Evolutionary conservation across 2,888 invertebrate species (phyloP).

Genomic region (Taphrorychus bicolor): DNA sequence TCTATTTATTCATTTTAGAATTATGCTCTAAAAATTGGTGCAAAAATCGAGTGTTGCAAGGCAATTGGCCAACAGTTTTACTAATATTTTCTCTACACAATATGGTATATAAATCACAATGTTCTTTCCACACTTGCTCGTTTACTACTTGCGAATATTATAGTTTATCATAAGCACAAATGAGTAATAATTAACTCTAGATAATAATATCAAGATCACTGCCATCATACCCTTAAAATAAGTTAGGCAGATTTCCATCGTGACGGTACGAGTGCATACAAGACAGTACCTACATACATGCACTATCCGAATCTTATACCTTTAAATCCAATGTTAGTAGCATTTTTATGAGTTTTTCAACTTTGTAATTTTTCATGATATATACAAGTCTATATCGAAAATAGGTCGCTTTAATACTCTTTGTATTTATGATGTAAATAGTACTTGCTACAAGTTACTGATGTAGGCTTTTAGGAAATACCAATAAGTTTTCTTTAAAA

Average conservation of each 20-base stretch:
- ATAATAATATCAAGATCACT: conserved; percentile 53
- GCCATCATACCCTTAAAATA: conserved; percentile 55
- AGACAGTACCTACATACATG: too few species aligned
- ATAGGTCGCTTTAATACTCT: conserved; percentile 44
- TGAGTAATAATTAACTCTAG: conserved; percentile 45
- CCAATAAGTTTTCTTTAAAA: neutral
- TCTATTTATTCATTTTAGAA: too few species aligned
- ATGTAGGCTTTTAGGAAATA: neutral
- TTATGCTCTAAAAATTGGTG: too few species aligned
- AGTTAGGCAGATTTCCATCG: conserved; percentile 57
- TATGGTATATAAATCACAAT: neutral
- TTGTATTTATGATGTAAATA: conserved; percentile 46
- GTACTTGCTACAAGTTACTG: conserved; percentile 2
- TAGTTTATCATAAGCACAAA: conserved; percentile 51
- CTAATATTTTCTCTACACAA: too few species aligned
- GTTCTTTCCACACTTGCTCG: neutral
- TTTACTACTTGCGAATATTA: neutral
- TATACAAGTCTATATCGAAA: conserved; percentile 37
- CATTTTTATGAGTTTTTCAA: conserved; percentile 45
- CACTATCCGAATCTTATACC: conserved; percentile 38
- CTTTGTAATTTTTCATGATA: conserved; percentile 38
- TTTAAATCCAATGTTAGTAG: conserved; percentile 35
- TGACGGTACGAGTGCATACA: conserved; percentile 28
- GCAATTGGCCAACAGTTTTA: too few species aligned
- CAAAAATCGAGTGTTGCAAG: too few species aligned